Base-by-base conservation (phyloP, 2,797 vertebrate species). In the Macropus fuliginosus region DNA sequence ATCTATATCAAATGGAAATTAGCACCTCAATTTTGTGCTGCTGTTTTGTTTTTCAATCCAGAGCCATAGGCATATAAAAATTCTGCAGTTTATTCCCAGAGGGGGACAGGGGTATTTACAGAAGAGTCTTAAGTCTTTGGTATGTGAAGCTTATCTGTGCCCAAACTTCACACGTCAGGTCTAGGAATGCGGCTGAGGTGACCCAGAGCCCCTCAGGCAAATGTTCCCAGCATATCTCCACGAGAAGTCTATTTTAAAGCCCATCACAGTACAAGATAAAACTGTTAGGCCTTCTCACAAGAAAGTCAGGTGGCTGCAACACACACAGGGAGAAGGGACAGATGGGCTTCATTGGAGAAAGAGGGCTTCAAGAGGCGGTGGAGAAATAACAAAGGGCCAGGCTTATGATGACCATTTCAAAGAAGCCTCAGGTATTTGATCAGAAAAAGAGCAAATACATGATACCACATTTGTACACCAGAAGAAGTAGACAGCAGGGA, bases 231-330 rank as follows among this genome's bases (percentile, higher is more conserved):
- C 91, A 0, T 97, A 96, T 98, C 97, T 97, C 74, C 95, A 28
- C 1, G n/a, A 94, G 55, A 92, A 95, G 94, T 96, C 96, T 98
- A 93, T 97, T 96, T 97, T 97, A 97, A 96, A 98, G 96, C 81
- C 54, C 52, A 18, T 96, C 6, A 5, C 81, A 94, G 95, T 92
- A 95, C 93, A 92, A 95, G 96, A 95, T 94, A 96, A 97, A 97
- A 94, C 94, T 92, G 95, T 96, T 95, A 96, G 94, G 81, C 93
- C 96, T 90, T 92, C 96, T 96, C 96, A 97, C 92, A 91, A 92
- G 91, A 87, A 91, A 96, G 87, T 95, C 55, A 90, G 91, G 94
- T 90, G 91, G 96, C 92, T 52, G 24, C 50, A 46, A 27, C 93
- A 34, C 92, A 46, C 89, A 11, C 92, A 90, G 94, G 27, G 54